A percentile compares a stretch with the other conserved stretches of the same genome.
These are phyloP conservation scores for Montipora sp. DNA, from an alignment of 64 coral and sea anemone genomes.

Conservation along the genomic window DNA sequence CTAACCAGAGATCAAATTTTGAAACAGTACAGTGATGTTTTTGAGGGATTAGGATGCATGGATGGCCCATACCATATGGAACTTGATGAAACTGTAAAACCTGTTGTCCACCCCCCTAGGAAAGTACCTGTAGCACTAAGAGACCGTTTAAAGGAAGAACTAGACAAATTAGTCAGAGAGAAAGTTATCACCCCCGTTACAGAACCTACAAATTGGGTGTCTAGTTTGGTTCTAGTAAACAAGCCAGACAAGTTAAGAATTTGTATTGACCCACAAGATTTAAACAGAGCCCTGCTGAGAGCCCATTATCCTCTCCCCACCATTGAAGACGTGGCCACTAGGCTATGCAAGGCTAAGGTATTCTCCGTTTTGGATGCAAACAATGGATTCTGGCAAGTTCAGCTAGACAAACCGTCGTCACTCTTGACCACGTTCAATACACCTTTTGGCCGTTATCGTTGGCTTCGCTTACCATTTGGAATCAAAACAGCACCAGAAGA, in stretches of 20 bases:
- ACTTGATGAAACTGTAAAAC: not conserved
- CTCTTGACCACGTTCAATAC: conserved; percentile 27
- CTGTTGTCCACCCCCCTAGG: no score
- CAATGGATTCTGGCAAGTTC: conserved; percentile 14
- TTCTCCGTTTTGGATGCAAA: not conserved
- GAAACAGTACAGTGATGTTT: conserved; percentile 50
- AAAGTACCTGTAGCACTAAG: no score
- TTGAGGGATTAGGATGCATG: conserved; percentile 30
- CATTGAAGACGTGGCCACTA: conserved; percentile 15
- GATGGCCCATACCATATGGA: not conserved
- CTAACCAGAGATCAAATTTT: not conserved
- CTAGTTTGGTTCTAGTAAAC: conserved; percentile 20
- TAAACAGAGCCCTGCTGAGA: conserved; percentile 18
- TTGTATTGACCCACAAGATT: conserved; percentile 30
- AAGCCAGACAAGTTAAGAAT: conserved; percentile 22
- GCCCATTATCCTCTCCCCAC: conserved; percentile 45
- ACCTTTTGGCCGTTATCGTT: conserved; percentile 30
- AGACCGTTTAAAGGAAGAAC: no score
- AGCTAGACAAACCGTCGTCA: conserved; percentile 3
- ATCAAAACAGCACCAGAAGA: not conserved
- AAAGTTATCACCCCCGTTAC: not conserved
- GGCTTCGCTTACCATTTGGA: conserved; percentile 32
- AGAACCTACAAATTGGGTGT: conserved; percentile 28
- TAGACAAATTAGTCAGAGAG: conserved; percentile 4
- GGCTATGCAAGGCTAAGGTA: no score